Evolutionary conservation across 2,888 invertebrate species (phyloP).

Genomic region (Muscina levida): DNA sequence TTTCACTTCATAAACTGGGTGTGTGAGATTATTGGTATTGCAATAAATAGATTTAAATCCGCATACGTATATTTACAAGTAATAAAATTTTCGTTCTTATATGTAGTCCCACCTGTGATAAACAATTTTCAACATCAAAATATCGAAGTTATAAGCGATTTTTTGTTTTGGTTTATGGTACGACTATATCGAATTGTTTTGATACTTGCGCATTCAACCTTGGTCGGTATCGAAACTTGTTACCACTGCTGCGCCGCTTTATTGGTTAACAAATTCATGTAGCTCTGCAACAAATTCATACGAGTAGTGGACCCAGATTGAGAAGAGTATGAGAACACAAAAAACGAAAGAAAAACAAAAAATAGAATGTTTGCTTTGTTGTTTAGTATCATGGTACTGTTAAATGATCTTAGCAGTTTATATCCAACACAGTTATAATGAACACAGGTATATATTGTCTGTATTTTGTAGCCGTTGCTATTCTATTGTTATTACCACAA

Average conservation of each 20-base stretch:
- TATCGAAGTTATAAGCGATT: no score
- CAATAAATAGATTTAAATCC: not conserved
- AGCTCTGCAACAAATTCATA: slow-evolving; percentile 3
- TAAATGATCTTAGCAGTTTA: not conserved
- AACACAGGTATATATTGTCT: no score
- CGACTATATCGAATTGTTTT: not conserved
- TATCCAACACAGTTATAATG: not conserved
- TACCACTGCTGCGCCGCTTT: slow-evolving; percentile 28
- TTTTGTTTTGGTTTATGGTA: no score
- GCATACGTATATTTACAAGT: no score
- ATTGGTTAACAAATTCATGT: not conserved
- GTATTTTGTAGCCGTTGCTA: not conserved
- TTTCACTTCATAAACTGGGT: not conserved
- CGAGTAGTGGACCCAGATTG: not conserved
- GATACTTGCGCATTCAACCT: slow-evolving; percentile 49
- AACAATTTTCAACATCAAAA: not conserved
- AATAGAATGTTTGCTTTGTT: not conserved
- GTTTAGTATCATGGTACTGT: not conserved
- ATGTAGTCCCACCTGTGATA: not conserved
- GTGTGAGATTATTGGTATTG: not conserved
- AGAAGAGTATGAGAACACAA: no score
- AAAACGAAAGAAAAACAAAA: no score
- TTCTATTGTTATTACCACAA: no score
- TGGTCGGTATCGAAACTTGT: slow-evolving; percentile 56
- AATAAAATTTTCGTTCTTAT: no score